phyloP scores from a whole-genome alignment of 2,113 vertebrate species.

The Rhinoderma darwinii region DNA sequence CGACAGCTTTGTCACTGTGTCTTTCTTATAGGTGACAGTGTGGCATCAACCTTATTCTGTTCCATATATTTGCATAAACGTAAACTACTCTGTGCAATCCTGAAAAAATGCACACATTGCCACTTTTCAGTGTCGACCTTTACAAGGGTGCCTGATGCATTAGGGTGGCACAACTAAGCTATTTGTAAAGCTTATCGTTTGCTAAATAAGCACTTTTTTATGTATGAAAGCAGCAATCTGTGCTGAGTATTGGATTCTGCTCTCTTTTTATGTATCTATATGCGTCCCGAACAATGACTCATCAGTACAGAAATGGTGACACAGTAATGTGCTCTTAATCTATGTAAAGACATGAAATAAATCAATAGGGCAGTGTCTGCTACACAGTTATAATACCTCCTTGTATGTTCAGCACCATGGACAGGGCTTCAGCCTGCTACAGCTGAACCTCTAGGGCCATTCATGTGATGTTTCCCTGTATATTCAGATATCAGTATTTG shows the following conservation, averaged over 20 bases:
- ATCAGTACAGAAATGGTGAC: not conserved
- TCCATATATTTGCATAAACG: constrained; percentile 19
- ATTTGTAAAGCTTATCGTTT: constrained; percentile 46
- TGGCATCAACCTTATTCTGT: not conserved
- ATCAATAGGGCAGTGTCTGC: not conserved
- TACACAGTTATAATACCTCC: not conserved
- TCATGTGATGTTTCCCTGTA: not conserved
- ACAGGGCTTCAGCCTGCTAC: not conserved
- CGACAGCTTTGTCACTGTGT: not conserved
- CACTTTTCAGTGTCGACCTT: constrained; percentile 34
- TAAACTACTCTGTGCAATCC: constrained; percentile 7
- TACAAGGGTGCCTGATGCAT: constrained; percentile 51
- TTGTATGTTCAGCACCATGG: constrained; percentile 32
- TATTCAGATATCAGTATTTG: not conserved
- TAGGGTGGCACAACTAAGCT: constrained; percentile 45
- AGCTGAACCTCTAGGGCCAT: not conserved
- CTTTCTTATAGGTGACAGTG: not conserved
- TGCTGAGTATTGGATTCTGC: constrained; percentile 13
- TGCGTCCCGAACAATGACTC: constrained; percentile 4
- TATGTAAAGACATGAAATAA: constrained; percentile 27
- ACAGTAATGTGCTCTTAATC: constrained; percentile 45
- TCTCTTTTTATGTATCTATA: constrained; percentile 23
- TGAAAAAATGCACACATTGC: constrained; percentile 21
- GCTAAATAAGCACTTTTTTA: constrained; percentile 38
- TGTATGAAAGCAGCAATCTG: constrained; percentile 37